Evolutionary conservation across 2,888 invertebrate genomes (phyloP), one percentile per base, ranked within the genome.

Genomic region (Salpingus planirostris): DNA sequence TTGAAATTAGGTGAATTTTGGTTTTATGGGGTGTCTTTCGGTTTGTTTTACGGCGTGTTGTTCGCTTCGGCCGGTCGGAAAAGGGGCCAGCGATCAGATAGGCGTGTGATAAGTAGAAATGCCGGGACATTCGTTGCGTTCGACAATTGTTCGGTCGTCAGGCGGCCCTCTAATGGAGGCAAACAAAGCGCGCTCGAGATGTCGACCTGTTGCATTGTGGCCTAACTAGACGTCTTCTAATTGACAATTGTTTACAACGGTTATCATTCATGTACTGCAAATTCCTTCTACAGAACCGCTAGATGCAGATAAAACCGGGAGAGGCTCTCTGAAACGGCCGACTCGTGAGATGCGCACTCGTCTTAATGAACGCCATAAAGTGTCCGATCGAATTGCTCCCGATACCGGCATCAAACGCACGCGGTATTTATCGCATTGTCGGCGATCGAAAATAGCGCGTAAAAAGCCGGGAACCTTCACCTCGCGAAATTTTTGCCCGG

Each of bases 201-300:
- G 60, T 60, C 59, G 57, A 49, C 52, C 53, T 54, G 52, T 50
- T 54, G 55, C 57, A 60, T 58, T 57, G 57, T 56, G 52, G 52
- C 50, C 60, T 62, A 61, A 62, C 60, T 62, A 57, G 62, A 61
- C 45, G 59, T 56, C 59, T 52, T 61, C 62, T 62, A 64, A 62
- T 62, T 62, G 62, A 62, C 62, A 61, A 64, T 62, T 62, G 64
- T 64, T 64, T 62, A 62, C 62, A 62, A 54, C 45, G 53, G 60
- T 61, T 60, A 62, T 63, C 61, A 61, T 62, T 62, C 61, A 61
- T 62, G 62, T 62, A 57, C 59, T 57, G 61, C 61, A 62, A 61
- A 61, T 61, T 59, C 61, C 59, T 60, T 57, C 47, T 59, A 58
- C 49, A 60, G 57, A 49, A 51, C 49, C 46, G 51, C 53, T 52